Base-by-base conservation (phyloP, 2,113 vertebrate species). In the Ochotona curzoniae region DNA sequence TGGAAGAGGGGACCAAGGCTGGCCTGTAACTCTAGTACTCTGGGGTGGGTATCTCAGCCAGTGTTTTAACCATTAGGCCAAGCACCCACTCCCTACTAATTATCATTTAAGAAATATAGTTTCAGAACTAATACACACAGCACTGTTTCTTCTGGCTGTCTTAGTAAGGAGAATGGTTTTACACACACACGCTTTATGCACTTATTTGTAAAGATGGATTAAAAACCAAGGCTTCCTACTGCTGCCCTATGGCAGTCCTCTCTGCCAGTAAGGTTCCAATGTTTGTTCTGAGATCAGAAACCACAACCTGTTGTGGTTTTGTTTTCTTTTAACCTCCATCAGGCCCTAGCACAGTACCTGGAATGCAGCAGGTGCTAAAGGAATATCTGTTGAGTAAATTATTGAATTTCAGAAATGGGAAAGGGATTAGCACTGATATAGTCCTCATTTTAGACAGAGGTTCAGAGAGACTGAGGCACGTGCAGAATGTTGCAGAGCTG, bases 151-250 rank as follows among this genome's bases (percentile, higher is more conserved):
- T 87, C 90, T 84, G 67, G 14, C 44, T 83, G 20, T 79, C 57
- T 87, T 81, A 57, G 54, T 88, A 80, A 81, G 14, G 15, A 15
- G 35, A 67, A 79, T 30, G 69, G 7, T 57, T 17, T 57, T 38
- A 57, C 25, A 66, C 10, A 64, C 21, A 35, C 44, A 30, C 15
- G 64, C 26, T 89, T 87, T 76, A 89, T 44, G 15, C 25, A 51
- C 10, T 6, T 89, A 30, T 85, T 93, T 66, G 17, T 67, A 92
- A 93, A 90, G 15, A 6, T 30, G 49, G 28, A n/a, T 66, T 81
- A 9, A 91, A 73, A 89, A 80, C 26, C 67, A 79, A 94, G 38
- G 4, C 49, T 89, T 79, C 63, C 61, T 71, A 70, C 23, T 70
- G 5, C 51, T 57, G 7, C 4, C 25, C 8, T 26, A 30, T 8